A percentile compares a stretch with the other conserved stretches of the same genome.
Evolutionary conservation across 2,888 invertebrate species (phyloP).

Genomic region (Lacanobia oleracea): DNA sequence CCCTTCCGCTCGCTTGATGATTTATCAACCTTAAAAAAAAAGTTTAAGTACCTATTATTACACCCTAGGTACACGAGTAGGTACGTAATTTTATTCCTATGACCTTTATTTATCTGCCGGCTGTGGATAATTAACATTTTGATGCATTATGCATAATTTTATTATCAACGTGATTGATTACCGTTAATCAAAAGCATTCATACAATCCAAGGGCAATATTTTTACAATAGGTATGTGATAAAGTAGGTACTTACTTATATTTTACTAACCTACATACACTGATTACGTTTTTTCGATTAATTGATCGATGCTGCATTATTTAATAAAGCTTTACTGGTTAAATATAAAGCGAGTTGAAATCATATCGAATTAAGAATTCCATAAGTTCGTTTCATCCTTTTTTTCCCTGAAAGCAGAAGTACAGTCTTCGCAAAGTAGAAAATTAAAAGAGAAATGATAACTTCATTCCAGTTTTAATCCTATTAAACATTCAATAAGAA

Average conservation of each 20-base stretch:
- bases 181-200: constrained; percentile 25
- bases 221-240: background rate
- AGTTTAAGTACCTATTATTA: too few relatives aligned
- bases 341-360: constrained; percentile 11
- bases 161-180: constrained; percentile 33
- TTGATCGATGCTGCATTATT: constrained; percentile 1
- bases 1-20: too few relatives aligned
- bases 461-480: constrained; percentile 55
- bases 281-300: background rate
- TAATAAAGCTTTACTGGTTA: background rate
- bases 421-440: constrained; percentile 26
- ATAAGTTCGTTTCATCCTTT: constrained; percentile 33
- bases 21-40: too few relatives aligned
- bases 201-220: constrained; percentile 12
- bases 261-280: background rate
- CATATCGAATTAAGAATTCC: constrained; percentile 18
- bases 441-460: constrained; percentile 39
- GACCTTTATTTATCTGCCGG: constrained; percentile 36
- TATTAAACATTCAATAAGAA: constrained; percentile 54
- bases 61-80: background rate
- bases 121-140: constrained; percentile 38
- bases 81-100: constrained; percentile 32
- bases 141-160: constrained; percentile 32
- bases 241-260: background rate
- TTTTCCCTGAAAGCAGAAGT: constrained; percentile 11